A percentile compares a stretch with the other conserved stretches of the same genome.
Conservation (phyloP, 1,140 invertebrate species). For the Drosophila rufa region DNA sequence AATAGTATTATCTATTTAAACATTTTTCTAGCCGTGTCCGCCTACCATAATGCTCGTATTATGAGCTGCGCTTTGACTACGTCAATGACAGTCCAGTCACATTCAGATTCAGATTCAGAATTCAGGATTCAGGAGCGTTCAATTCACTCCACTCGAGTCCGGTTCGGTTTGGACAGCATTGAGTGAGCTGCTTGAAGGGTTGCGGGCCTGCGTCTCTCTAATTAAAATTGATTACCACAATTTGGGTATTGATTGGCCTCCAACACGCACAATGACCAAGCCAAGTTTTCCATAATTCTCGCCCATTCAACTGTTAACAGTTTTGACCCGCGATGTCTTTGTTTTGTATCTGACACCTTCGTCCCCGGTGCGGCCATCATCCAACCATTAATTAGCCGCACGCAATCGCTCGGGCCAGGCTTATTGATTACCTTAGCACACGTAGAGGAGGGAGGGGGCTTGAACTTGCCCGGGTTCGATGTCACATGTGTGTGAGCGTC, state of each 20-base stretch:
- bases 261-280: constrained; percentile 67
- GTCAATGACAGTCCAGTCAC: constrained; percentile 66
- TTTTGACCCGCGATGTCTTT: constrained; percentile 58
- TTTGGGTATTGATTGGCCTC: constrained; percentile 71
- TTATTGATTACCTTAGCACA: constrained; percentile 48
- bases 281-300: constrained; percentile 50
- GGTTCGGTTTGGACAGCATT: constrained; percentile 31
- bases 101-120: constrained; percentile 30
- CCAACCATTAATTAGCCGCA: constrained; percentile 74
- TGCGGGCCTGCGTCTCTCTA: constrained; percentile 42
- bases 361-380: constrained; percentile 20
- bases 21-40: not conserved
- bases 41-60: constrained; percentile 44
- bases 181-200: constrained; percentile 47
- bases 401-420: constrained; percentile 49
- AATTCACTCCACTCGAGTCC: constrained; percentile 14
- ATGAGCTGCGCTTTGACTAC: constrained; percentile 70
- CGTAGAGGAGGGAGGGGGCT: not conserved
- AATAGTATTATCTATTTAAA: no score
- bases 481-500: constrained; percentile 26
- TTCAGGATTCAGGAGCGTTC: constrained; percentile 18
- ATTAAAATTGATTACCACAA: constrained; percentile 83
- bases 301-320: constrained; percentile 50
- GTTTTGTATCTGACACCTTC: constrained; percentile 74
- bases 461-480: constrained; percentile 6